Evolutionary conservation across 2,888 invertebrate species (phyloP), one percentile per base, ranked within the genome.

Genomic region (Cyclophora punctaria): DNA sequence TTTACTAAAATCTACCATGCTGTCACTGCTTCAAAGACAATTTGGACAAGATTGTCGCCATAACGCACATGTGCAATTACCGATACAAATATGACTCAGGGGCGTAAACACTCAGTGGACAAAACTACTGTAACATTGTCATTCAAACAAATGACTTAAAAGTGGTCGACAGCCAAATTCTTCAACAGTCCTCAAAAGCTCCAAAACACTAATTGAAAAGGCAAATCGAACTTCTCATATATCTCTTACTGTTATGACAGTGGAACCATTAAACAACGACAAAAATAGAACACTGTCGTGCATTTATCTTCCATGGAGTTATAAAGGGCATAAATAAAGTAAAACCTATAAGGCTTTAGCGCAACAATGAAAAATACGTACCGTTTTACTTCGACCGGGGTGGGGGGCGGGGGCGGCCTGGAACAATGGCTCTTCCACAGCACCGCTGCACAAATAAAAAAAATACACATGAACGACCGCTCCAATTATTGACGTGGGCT

Each of bases 331-430:
- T 82, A 86, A 86, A 87, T 84, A 86, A 85, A 85, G 78, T 76
- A 86, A 83, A 86, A 86, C 83, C 85, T 86, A 86, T 86, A 86
- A 85, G 82, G 80, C 77, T 85, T 82, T 83, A 84, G 80, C 85
- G 83, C 82, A 86, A 86, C 87, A 86, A 86, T 86, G 86, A 88
- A 87, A 87, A 87, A 87, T 87, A 87, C 87, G 83, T 79, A 87
- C 87, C 86, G 84, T 83, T 86, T 84, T 81, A 78, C 75, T 83
- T 75, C 60, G 67, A 61, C 61, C 68, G 57, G 63, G 58, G 71
- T 62, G 37, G 66, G 63, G 61, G 65, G 62, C 69, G 69, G 64
- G 63, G 67, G 69, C 63, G 73, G 71, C 68, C 79, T 68, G 66
- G 80, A 80, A 84, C 85, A 86, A 82, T 80, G 80, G 76, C 73